phyloP scores from a whole-genome alignment of 37 sponge, comb jelly and placozoan genomes.

The Crambe crambe region DNA sequence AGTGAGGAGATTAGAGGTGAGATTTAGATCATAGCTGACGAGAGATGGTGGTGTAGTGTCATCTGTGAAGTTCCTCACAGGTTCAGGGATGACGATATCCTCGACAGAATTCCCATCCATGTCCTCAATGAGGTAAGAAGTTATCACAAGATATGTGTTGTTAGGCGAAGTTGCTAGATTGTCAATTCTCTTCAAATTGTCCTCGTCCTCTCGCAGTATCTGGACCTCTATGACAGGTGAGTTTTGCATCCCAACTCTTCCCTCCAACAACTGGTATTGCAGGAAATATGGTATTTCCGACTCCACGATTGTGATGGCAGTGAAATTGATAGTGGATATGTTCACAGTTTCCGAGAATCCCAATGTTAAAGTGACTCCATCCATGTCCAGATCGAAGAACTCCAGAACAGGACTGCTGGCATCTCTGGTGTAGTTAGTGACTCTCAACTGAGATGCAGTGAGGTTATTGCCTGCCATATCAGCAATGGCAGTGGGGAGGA shows the following conservation, averaged over 20 bases:
- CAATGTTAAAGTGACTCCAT: constrained; percentile 56
- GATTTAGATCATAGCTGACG: constrained; percentile 58
- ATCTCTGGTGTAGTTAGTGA: constrained; percentile 61
- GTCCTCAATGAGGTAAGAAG: constrained; percentile 58
- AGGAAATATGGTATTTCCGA: constrained; percentile 20
- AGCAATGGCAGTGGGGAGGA: constrained; percentile 28
- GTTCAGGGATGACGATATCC: constrained; percentile 16
- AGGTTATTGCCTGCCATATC: constrained; percentile 71
- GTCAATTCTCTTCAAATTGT: constrained; percentile 77
- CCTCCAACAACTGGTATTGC: constrained; percentile 29
- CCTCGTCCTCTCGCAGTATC: constrained; percentile 61
- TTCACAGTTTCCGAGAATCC: constrained; percentile 87
- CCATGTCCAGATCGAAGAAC: constrained; percentile 81
- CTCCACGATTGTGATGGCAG: constrained; percentile 65
- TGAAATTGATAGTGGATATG: constrained; percentile 67
- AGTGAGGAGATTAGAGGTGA: constrained; percentile 50
- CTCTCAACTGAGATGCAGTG: constrained; percentile 16
- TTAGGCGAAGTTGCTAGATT: constrained; percentile 54
- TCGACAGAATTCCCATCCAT: constrained; percentile 74
- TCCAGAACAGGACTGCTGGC: constrained; percentile 50
- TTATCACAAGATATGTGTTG: constrained; percentile 69
- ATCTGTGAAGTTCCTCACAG: constrained; percentile 45
- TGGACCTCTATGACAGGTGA: constrained; percentile 49
- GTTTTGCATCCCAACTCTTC: constrained; percentile 31
- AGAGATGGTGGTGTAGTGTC: constrained; percentile 75